A percentile compares a stretch with the other conserved stretches of the same genome.
Conservation (phyloP, 2,888 invertebrate species). For the Stegophylla sp. region DNA sequence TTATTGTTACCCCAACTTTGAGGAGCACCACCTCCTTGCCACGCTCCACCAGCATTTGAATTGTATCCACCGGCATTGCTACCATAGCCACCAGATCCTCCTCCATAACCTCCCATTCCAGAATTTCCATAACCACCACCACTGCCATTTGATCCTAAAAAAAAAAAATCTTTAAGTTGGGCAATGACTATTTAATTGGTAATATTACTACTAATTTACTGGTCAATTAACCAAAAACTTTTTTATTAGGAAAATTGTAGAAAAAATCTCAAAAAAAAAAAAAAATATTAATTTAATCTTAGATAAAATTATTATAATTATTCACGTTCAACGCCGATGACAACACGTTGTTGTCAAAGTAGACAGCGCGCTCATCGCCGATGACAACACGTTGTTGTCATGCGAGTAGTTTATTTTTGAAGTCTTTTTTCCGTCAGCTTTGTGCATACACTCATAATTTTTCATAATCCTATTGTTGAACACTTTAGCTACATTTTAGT, state of each 20-base stretch:
- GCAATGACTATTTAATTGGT: too few species aligned
- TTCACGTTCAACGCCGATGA: too few species aligned
- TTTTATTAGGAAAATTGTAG: too few species aligned
- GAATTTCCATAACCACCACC: conserved; percentile 63
- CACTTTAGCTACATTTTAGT: neutral
- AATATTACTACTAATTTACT: too few species aligned
- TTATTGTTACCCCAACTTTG: conserved; percentile 65
- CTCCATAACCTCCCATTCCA: conserved; percentile 55
- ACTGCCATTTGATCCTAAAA: conserved; percentile 49
- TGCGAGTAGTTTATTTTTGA: too few species aligned
- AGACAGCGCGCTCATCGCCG: too few species aligned
- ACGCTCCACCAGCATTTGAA: conserved; percentile 54
- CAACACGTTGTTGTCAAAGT: too few species aligned
- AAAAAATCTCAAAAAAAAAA: neutral
- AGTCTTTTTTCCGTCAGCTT: neutral
- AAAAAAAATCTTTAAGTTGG: neutral
- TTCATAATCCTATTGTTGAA: too few species aligned
- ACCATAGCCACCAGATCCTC: conserved; percentile 65
- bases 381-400: too few species aligned
- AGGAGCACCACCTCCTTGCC: conserved; percentile 62
- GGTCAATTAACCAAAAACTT: too few species aligned
- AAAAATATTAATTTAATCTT: neutral
- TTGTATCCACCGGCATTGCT: conserved; percentile 52
- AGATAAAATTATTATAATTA: too few species aligned
- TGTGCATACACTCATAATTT: neutral